Evolutionary conservation across 2,113 vertebrate genomes (phyloP).

Genomic region (Circaetus gallicus): DNA sequence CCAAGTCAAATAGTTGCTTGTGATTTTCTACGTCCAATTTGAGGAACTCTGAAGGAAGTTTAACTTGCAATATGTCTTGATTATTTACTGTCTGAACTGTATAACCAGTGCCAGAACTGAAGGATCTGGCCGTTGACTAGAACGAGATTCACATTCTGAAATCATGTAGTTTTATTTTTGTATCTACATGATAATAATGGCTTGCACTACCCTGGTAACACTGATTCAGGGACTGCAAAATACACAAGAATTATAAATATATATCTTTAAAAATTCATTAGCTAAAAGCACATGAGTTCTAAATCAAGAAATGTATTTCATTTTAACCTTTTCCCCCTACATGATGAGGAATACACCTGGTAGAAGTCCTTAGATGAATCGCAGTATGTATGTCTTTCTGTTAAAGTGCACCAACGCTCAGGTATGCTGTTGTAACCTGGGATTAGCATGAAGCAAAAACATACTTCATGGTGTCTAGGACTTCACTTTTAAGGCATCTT

Average conservation of each 20-base stretch:
- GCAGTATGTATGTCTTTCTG: fast-evolving
- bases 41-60: neutral
- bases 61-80: neutral
- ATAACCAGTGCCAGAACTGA: neutral
- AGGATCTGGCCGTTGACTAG: neutral
- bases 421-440: neutral
- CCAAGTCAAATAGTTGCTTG: neutral
- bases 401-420: neutral
- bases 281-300: neutral
- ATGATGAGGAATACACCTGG: neutral
- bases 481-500: neutral
- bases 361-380: neutral
- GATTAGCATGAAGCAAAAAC: neutral
- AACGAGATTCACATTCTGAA: neutral
- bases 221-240: neutral
- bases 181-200: neutral
- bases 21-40: neutral
- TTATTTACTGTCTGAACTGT: neutral
- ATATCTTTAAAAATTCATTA: neutral
- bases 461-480: neutral
- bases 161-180: neutral
- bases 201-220: neutral
- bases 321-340: neutral
- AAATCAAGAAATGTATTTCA: neutral
- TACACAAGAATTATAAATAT: neutral